phyloP scores from a whole-genome alignment of 2,113 vertebrate species.

The Nothobranchius kuhntae region DNA sequence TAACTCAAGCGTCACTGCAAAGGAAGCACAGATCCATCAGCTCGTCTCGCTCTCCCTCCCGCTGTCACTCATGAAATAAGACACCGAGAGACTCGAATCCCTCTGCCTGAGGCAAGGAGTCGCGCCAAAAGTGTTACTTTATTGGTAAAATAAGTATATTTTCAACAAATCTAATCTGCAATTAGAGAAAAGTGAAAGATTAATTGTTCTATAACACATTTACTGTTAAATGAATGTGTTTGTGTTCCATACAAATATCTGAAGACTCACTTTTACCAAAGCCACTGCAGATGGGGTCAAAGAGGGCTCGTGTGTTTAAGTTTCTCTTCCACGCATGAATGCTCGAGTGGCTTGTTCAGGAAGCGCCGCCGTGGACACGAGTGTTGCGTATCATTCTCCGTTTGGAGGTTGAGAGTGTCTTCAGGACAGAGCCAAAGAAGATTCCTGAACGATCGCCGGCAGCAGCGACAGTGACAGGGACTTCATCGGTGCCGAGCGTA shows the following conservation, averaged over 20 bases:
- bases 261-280: conserved; percentile 5
- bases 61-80: too few species aligned
- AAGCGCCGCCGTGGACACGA: conserved; percentile 1
- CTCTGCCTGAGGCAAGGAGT: too few species aligned
- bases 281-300: neutral
- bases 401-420: conserved; percentile 57
- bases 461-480: conserved; percentile 57
- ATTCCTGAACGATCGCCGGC: conserved; percentile 48
- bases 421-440: conserved; percentile 41
- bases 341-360: neutral
- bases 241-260: conserved; percentile 29
- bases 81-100: too few species aligned
- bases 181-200: neutral
- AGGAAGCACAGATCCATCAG: too few species aligned
- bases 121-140: too few species aligned
- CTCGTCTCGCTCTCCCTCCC: too few species aligned
- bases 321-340: conserved; percentile 5
- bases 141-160: neutral
- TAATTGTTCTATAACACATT: neutral
- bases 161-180: neutral
- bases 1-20: too few species aligned
- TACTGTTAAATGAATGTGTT: neutral
- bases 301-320: neutral
- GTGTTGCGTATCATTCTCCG: conserved; percentile 22
- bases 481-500: conserved; percentile 65